These are phyloP conservation scores for Trematomus loennbergii DNA, from an alignment of 2,113 vertebrate species.

Conservation along the genomic window DNA sequence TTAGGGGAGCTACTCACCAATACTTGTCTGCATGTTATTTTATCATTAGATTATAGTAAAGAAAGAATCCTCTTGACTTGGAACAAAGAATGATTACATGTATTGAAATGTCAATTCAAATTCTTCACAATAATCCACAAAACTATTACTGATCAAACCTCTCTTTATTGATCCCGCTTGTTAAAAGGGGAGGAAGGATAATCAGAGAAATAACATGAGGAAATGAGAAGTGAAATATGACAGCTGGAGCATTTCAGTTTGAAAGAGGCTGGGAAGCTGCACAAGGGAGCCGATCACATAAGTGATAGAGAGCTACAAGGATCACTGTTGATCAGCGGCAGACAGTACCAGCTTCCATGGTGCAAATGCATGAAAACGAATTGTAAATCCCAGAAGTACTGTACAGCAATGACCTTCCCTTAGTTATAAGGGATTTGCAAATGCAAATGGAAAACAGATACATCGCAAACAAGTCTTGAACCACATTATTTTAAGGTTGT, in stretches of 20 bases:
- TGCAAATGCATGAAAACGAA: neutral
- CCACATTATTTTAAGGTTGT: neutral
- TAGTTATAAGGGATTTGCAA: neutral
- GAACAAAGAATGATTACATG: neutral
- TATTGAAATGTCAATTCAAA: neutral
- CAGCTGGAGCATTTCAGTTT: constrained; percentile 4
- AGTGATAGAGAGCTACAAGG: neutral
- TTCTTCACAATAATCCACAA: neutral
- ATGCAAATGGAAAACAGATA: neutral
- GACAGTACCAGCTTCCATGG: too few relatives aligned
- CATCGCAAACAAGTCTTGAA: neutral
- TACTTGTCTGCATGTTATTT: neutral
- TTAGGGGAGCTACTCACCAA: constrained; percentile 11
- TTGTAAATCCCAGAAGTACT: neutral
- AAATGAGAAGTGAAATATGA: neutral
- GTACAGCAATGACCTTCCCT: too few relatives aligned
- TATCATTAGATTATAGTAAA: neutral
- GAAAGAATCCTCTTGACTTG: neutral
- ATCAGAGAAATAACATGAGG: neutral
- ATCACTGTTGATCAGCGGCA: neutral
- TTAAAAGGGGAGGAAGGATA: neutral
- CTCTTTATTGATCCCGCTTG: neutral
- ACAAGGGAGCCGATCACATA: neutral
- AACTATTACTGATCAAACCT: neutral
- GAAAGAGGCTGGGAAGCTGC: neutral